Evolutionary conservation across 2,113 vertebrate genomes (phyloP), one percentile per base, ranked within the genome.

Genomic region (Coracopsis vasa): DNA sequence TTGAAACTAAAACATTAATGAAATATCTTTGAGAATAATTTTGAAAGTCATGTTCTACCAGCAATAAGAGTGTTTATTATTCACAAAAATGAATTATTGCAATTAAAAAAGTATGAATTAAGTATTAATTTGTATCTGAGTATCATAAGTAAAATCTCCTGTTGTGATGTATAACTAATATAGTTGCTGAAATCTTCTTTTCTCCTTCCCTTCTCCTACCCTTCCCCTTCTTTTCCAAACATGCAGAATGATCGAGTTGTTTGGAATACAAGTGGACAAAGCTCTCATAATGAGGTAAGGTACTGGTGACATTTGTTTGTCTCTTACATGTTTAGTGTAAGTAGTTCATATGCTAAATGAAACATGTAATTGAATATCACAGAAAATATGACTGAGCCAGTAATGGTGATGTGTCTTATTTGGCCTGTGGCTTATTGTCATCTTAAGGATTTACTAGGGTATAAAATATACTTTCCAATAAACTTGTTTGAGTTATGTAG

Each of bases 221-320:
- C 15, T 60, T 35, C 58, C 58, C 3, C n/a, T 37, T 37, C 35
- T 61, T 61, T 61, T 35, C 10, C 27, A 54, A 95, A 97, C 31
- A 65, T 39, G 2, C 95, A 98, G 91, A 97, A 97, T 96, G 97
- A 98, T 53, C 53, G 97, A 28, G 91, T 89, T 25, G 87, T 94
- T 85, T 97, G 97, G 95, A 98, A 96, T 85, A 80, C 97, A 28
- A 96, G 97, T 4, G 97, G 93, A 23, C 96, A 97, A 42, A 95
- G 91, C 31, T 97, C 97, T 82, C 97, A 96, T 44, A 96, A 83
- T 92, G 97, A 98, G 97, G 98, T 98, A 93, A 80, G 95, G 65
- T 72, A 54, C 37, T 41, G 10, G 20, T 72, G 35, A 6, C 14
- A 13, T 80, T 92, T 88, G 42, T 90, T 81, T 58, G n/a, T 80